Base-by-base conservation (phyloP, 2,888 invertebrate species). In the Hirtodrosophila trivittata region DNA sequence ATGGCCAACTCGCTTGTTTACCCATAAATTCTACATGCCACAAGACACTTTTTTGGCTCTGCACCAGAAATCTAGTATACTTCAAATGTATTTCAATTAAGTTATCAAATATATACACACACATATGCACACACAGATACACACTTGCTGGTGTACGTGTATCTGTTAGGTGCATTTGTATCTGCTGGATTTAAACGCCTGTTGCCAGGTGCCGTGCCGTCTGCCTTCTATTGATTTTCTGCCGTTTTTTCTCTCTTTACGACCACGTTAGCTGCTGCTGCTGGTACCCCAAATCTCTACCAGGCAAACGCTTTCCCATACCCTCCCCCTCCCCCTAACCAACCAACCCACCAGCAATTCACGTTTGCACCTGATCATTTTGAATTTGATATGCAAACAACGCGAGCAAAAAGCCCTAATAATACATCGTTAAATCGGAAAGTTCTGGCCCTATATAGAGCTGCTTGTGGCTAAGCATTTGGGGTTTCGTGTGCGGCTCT, bases 361-460 rank as follows among this genome's bases (percentile, higher is more conserved):
- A 74, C 67, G 66, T 78, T 83, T 80, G 80, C 83, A 86, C 72
- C 86, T 86, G 86, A 80, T 80, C 78, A 82, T 85, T 85, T 54
- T 10, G 67, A 63, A 86, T 86, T 83, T 86, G 65, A 78, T 68
- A 86, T 83, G 86, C 80, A 86, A 86, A 83, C 84, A 67, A 69
- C 37, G 58, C 35, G 32, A 30, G 28, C 51, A 37, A 39, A 57
- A 41, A 41, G 35, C 38, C 30, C 58, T 75, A 75, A 75, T 83
- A 78, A 70, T 68, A 78, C 63, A 66, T 78, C 72, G 80, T 80
- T 75, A 72, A 64, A 68, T 28, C 28, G 25, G 39, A 68, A 67
- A 35, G 35, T 35, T 12, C n/a, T 12, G 6, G 9, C 35, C n/a
- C 35, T 9, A 38, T 38, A 37, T 37, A 33, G n/a, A n/a, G n/a